Percentiles rank a stretch among this genome's conserved stretches.
Conservation (phyloP, 2,888 invertebrate species). For the Myathropa florea region DNA sequence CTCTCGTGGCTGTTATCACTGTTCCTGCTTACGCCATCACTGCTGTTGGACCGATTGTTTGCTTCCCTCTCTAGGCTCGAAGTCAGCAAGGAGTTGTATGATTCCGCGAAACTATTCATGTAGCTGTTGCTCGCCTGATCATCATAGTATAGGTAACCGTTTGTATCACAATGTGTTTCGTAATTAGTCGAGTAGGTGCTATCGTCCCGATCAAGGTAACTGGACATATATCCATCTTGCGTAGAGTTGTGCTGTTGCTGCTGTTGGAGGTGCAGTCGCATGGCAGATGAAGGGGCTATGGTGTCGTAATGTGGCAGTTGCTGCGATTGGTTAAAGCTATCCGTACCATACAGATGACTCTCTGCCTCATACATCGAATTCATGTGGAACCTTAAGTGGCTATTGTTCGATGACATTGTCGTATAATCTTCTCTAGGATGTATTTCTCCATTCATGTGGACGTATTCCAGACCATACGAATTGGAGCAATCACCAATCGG, state of each 20-base stretch:
- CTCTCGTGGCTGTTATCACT: slow-evolving; percentile 31
- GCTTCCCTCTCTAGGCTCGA: slow-evolving; percentile 68
- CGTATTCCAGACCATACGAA: slow-evolving; percentile 73
- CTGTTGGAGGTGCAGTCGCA: slow-evolving; percentile 32
- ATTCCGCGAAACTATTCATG: slow-evolving; percentile 78
- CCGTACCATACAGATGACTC: not conserved
- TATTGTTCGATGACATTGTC: slow-evolving; percentile 3
- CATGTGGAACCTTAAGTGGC: slow-evolving; percentile 1
- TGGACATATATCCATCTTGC: slow-evolving; percentile 17
- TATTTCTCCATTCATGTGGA: slow-evolving; percentile 72
- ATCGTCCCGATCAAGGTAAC: slow-evolving; percentile 38
- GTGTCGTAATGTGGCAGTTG: slow-evolving; percentile 51
- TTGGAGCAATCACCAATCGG: slow-evolving; percentile 72
- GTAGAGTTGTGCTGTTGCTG: not conserved
- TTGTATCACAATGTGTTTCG: slow-evolving; percentile 69
- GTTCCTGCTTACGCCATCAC: slow-evolving; percentile 37
- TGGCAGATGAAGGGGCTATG: slow-evolving; percentile 22
- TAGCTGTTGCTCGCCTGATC: slow-evolving; percentile 70
- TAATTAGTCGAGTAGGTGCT: slow-evolving; percentile 68
- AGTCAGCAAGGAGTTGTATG: slow-evolving; percentile 78
- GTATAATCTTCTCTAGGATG: slow-evolving; percentile 48
- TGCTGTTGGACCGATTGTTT: slow-evolving; percentile 38
- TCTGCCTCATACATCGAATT: not conserved
- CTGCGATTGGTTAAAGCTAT: slow-evolving; percentile 31
- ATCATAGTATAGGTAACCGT: slow-evolving; percentile 53